Evolutionary conservation across 2,888 invertebrate species (phyloP).

Genomic region (Eupithecia insigniata): DNA sequence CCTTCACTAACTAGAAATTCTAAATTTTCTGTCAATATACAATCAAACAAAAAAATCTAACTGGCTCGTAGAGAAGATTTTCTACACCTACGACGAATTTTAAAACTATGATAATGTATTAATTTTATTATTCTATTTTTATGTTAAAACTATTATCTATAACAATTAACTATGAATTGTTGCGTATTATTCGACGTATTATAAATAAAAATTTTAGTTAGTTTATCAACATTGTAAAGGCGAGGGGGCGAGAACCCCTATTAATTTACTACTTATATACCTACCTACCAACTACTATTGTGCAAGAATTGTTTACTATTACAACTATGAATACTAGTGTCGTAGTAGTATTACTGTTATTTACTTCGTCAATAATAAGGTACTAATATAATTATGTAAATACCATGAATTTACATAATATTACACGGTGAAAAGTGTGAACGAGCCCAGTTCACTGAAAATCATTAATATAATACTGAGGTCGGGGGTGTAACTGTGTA

Average conservation of each 20-base stretch:
- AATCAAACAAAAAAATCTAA: not conserved
- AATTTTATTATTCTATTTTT: too few species aligned
- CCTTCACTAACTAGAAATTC: too few species aligned
- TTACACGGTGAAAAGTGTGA: not conserved
- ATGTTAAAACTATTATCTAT: too few species aligned
- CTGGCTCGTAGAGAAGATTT: too few species aligned
- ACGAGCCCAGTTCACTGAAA: not conserved
- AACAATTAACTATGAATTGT: too few species aligned
- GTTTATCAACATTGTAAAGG: not conserved
- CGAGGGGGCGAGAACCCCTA: not conserved
- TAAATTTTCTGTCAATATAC: not conserved
- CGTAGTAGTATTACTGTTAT: not conserved
- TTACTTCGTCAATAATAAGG: not conserved
- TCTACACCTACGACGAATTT: too few species aligned
- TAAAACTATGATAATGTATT: too few species aligned
- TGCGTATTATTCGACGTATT: too few species aligned
- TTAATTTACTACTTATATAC: not conserved
- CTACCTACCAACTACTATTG: not conserved
- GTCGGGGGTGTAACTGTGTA: too few species aligned
- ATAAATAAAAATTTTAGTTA: too few species aligned
- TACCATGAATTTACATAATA: not conserved
- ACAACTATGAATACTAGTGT: not conserved
- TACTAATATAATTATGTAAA: not conserved
- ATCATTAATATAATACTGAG: not conserved
- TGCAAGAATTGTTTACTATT: not conserved